Evolutionary conservation across 2,888 invertebrate species (phyloP).

Genomic region (Xylota segnis): DNA sequence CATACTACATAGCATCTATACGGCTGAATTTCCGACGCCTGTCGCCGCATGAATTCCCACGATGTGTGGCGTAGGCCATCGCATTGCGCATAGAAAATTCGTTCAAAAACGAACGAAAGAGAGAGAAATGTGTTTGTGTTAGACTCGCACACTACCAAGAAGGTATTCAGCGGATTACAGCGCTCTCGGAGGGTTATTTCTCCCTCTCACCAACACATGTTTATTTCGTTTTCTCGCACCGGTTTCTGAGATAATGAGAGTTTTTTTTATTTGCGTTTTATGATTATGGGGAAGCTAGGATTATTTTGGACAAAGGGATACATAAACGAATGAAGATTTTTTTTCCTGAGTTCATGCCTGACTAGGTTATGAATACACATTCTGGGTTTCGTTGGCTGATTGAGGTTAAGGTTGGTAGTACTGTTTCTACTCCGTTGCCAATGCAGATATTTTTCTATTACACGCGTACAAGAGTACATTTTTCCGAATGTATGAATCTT

Average conservation of each 20-base stretch:
- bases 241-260: not conserved
- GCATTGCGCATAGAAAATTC: slow-evolving; percentile 31
- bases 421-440: not conserved
- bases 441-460: not conserved
- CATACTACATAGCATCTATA: slow-evolving; percentile 6
- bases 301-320: not conserved
- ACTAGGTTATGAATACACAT: not conserved
- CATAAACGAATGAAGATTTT: not conserved
- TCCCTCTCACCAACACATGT: slow-evolving; percentile 10
- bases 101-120: slow-evolving; percentile 36
- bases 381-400: not conserved
- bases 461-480: too few relatives aligned
- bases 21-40: slow-evolving; percentile 59
- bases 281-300: not conserved
- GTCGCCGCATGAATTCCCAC: not conserved
- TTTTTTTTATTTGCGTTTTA: slow-evolving; percentile 6
- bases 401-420: not conserved
- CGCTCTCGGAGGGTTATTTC: not conserved
- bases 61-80: slow-evolving; percentile 1
- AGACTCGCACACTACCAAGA: not conserved
- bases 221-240: not conserved
- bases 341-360: not conserved
- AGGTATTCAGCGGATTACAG: slow-evolving; percentile 9
- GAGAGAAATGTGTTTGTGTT: not conserved
- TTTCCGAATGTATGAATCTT: too few relatives aligned